Percentiles rank a stretch among this genome's conserved stretches.
Conservation (phyloP, 2,888 invertebrate genomes). For the Melanargia galathea region DNA sequence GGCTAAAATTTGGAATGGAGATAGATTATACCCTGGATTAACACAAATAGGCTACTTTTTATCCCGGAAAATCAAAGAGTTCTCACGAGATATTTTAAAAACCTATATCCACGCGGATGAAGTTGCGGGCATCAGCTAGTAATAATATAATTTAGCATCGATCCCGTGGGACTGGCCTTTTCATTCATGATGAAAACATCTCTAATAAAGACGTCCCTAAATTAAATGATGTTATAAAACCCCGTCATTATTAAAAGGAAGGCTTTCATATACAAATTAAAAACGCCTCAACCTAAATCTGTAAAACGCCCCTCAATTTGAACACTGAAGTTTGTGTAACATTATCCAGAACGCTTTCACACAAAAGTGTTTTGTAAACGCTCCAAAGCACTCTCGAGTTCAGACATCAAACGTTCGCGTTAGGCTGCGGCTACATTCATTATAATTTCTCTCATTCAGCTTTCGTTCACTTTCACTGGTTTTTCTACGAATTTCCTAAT, state of each 20-base stretch:
- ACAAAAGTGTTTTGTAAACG: constrained; percentile 16
- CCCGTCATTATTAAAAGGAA: not conserved
- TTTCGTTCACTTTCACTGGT: too few relatives aligned
- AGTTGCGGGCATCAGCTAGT: too few relatives aligned
- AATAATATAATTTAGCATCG: too few relatives aligned
- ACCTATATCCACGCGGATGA: too few relatives aligned
- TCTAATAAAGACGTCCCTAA: not conserved
- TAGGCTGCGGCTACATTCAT: not conserved
- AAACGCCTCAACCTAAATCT: constrained; percentile 7
- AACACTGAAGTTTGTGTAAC: constrained; percentile 15
- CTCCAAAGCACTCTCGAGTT: constrained; percentile 5
- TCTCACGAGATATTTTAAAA: too few relatives aligned
- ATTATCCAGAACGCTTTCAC: constrained; percentile 10
- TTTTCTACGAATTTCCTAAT: too few relatives aligned
- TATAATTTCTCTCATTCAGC: too few relatives aligned
- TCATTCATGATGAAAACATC: not conserved
- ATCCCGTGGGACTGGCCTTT: not conserved
- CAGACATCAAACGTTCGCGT: constrained; percentile 8
- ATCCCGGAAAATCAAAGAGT: too few relatives aligned
- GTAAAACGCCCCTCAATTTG: not conserved
- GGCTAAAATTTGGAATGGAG: too few relatives aligned
- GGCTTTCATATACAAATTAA: constrained; percentile 8
- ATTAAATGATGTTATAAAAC: not conserved
- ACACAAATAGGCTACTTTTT: too few relatives aligned
- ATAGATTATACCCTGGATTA: too few relatives aligned